Conservation (phyloP, 2,797 vertebrate species). For the Oophaga sylvatica region DNA sequence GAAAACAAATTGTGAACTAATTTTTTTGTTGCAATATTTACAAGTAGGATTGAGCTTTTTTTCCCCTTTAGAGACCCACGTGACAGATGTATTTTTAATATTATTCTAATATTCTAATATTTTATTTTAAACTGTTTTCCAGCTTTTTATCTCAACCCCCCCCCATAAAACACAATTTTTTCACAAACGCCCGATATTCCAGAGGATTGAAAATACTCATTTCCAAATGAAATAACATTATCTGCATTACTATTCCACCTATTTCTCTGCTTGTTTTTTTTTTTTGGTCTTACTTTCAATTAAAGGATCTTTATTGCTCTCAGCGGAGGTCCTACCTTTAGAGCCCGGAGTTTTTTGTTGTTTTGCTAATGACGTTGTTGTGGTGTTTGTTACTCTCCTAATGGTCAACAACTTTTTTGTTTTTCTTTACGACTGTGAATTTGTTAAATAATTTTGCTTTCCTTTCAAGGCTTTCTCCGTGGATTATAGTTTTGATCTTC, state of each 20-base stretch:
- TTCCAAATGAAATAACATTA: not conserved
- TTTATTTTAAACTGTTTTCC: not conserved
- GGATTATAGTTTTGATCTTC: constrained; percentile 80
- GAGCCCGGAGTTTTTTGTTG: not conserved
- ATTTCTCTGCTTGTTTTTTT: not conserved
- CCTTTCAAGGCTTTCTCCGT: constrained; percentile 75
- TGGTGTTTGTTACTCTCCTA: constrained; percentile 28
- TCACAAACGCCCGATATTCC: not conserved
- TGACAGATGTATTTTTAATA: not conserved
- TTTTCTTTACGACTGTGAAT: constrained; percentile 35
- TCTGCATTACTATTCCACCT: not conserved
- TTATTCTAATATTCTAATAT: too few relatives aligned
- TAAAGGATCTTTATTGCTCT: not conserved
- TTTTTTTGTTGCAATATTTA: too few relatives aligned
- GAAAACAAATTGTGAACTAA: too few relatives aligned
- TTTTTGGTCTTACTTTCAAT: not conserved
- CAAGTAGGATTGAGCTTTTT: too few relatives aligned
- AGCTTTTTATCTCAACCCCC: too few relatives aligned
- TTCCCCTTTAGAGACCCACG: too few relatives aligned
- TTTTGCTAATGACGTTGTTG: constrained; percentile 14
- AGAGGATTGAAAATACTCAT: not conserved
- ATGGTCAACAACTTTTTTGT: constrained; percentile 15
- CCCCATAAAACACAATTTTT: not conserved
- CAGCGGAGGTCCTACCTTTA: not conserved
- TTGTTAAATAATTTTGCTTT: constrained; percentile 76